A percentile compares a stretch with the other conserved stretches of the same genome.
Evolutionary conservation across 2,888 invertebrate genomes (phyloP).

Genomic region (Drosophila recens): DNA sequence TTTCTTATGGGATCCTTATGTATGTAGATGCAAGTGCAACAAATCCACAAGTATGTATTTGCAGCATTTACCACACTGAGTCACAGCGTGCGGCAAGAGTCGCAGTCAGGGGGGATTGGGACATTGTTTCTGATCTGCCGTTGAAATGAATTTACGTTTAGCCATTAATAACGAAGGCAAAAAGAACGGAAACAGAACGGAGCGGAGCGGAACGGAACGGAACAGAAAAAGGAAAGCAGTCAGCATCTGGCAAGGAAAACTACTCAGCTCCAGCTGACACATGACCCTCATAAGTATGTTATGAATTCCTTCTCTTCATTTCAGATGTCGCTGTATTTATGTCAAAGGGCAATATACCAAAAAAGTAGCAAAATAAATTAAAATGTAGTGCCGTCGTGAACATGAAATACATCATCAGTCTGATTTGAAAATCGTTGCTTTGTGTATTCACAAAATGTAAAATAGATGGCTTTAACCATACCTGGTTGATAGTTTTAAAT

Average conservation of each 20-base stretch:
- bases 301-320: constrained; percentile 17
- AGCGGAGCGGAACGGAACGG: background rate
- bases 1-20: constrained; percentile 34
- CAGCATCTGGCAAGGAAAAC: constrained; percentile 27
- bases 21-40: constrained; percentile 32
- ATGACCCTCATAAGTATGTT: constrained; percentile 49
- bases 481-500: background rate
- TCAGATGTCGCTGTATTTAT: background rate
- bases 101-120: background rate
- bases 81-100: background rate
- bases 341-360: constrained; percentile 3
- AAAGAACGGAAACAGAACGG: background rate
- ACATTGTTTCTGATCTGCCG: constrained; percentile 24
- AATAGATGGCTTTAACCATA: too few relatives aligned
- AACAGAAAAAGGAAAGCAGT: background rate
- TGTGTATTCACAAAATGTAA: too few relatives aligned
- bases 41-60: constrained; percentile 28
- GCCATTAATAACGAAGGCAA: constrained; percentile 44
- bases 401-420: background rate
- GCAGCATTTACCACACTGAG: constrained; percentile 3
- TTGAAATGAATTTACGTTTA: constrained; percentile 48
- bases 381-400: background rate
- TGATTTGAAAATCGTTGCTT: too few relatives aligned
- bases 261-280: constrained; percentile 36
- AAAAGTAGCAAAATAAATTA: background rate